Percentiles rank a stretch among this genome's conserved stretches.
These are phyloP conservation scores for Rhabdophis nuchalis DNA, from an alignment of 2,797 vertebrate genomes.

Conservation along the genomic window DNA sequence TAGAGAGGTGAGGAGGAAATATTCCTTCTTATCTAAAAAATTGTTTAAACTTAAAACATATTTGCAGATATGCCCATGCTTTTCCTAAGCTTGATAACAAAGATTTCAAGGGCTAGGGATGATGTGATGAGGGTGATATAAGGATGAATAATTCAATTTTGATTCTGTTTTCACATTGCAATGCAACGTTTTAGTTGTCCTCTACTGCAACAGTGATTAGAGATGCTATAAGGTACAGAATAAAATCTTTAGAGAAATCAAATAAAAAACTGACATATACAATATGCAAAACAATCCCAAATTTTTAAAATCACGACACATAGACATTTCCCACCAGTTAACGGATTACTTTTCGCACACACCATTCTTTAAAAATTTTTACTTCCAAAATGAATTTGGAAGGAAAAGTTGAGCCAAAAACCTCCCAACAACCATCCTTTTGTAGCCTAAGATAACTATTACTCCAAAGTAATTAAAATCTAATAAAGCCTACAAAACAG, in stretches of 20 bases:
- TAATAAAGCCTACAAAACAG: not conserved
- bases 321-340: conserved; percentile 36
- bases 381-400: not conserved
- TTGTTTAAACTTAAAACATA: not conserved
- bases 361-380: not conserved
- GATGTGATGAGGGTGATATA: not conserved
- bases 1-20: no score
- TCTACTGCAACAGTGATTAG: not conserved
- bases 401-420: conserved; percentile 5
- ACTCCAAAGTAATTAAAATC: conserved; percentile 4
- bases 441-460: accelerated
- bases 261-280: not conserved
- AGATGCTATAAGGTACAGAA: conserved; percentile 43
- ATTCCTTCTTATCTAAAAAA: no score
- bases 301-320: conserved; percentile 35
- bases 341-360: conserved; percentile 12
- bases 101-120: not conserved
- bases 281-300: conserved; percentile 39
- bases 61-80: not conserved
- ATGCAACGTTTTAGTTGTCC: not conserved
- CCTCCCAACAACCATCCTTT: not conserved
- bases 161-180: not conserved
- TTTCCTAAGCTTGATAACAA: not conserved
- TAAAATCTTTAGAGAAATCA: conserved; percentile 25
- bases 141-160: not conserved